Evolutionary conservation across 2,888 invertebrate species (phyloP), one percentile per base, ranked within the genome.

Genomic region (Alentia gelatinosa): DNA sequence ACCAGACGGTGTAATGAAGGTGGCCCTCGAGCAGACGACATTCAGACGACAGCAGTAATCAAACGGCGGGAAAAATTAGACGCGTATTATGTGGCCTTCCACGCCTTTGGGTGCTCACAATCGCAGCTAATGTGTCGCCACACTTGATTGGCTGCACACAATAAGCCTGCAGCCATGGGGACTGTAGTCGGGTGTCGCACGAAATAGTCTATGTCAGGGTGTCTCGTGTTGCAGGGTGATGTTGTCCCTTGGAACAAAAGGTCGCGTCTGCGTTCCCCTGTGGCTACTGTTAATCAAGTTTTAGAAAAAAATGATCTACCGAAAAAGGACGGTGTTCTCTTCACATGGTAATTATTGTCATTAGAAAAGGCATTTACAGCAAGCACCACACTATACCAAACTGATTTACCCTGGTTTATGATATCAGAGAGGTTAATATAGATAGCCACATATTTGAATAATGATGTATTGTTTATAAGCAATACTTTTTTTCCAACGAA

Each of bases 31-130:
- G 68, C 68, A 68, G 68, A 9, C 68, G 68, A 68, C 68, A 68
- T 68, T 26, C 33, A 47, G 68, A 68, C 68, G 1, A 56, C 56
- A 56, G 23, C 47, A 56, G 56, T 68, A 68, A 68, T 68, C 30
- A 68, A 68, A 30, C 68, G 30, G 33, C 26, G 1, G 12, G 30
- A 68, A 68, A 68, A 68, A 68, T 68, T 26, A 68, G 68, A 68
- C 68, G 68, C n/a, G 30, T 30, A 30, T 68, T 68, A 68, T 68
- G 68, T 68, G 68, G n/a, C 68, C 68, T 68, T 68, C n/a, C 68
- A 30, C 68, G 68, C 68, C 26, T 30, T 68, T 68, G 68, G 68
- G 3, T 30, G 68, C 26, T 1, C 12, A 68, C 68, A 68, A 68
- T 68, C 68, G 68, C 4, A 30, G 30, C 5, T 68, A 68, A 68